Base-by-base conservation (phyloP, 2,113 vertebrate genomes). In the Typhlomys cinereus region DNA sequence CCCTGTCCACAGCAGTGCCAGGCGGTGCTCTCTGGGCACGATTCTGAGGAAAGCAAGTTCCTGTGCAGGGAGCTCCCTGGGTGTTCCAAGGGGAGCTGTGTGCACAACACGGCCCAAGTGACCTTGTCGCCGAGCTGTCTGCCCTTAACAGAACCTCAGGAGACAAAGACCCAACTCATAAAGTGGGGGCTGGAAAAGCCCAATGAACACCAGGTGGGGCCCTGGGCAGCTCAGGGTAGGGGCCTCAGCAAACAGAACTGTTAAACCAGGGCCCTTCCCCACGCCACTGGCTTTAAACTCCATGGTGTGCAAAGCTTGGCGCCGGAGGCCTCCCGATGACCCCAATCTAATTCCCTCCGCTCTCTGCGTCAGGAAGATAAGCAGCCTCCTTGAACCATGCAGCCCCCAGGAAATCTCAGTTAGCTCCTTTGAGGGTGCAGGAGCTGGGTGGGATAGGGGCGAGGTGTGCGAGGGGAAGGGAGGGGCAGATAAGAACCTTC, bases 251-350 rank as follows among this genome's bases (percentile, higher is more conserved):
- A 96, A 96, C 79, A 97, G 82, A 80, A 85, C 62, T 44, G 85
- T 93, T 90, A 71, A 93, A 93, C 92, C 70, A 80, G 59, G 44
- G 91, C 93, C 90, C 90, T 90, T 92, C 95, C 86, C 89, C 46
- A 74, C 67, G n/a, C 70, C 44, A 61, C 59, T 34, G 0, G 69
- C 85, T 80, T 89, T 78, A 95, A 82, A 91, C 52, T 78, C 57
- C 57, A 23, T 0, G 1, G 23, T 52, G 61, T 75, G 46, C 66
- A 50, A 67, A 88, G 94, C 81, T 71, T 59, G 71, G 64, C 64
- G 81, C 59, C 79, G n/a, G 50, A 94, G 94, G 94, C 93, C 95
- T 95, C 70, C 12, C 80, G 18, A 12, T 94, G 95, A 96, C 95
- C 95, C 94, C 93, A 57, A 31, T 69, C 74, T 90, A 86, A 92